phyloP scores from a whole-genome alignment of 2,888 invertebrate genomes.

The Nineta flava region DNA sequence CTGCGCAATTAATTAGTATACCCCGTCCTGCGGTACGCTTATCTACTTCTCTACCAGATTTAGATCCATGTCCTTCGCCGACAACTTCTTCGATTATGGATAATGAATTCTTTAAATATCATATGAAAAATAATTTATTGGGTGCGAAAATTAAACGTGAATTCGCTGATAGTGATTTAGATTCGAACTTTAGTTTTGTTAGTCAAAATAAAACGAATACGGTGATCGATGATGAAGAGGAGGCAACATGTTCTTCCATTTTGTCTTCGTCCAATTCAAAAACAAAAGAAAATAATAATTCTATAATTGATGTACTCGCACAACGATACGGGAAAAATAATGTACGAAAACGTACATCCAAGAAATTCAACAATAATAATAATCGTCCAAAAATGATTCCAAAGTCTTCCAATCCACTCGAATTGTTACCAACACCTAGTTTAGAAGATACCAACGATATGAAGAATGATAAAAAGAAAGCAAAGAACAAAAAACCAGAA shows the following conservation, averaged over 20 bases:
- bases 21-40: constrained; percentile 49
- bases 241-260: constrained; percentile 48
- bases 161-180: constrained; percentile 43
- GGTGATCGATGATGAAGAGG: constrained; percentile 44
- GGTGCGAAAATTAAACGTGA: constrained; percentile 28
- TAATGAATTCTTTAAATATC: constrained; percentile 6
- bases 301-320: constrained; percentile 49
- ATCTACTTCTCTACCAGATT: constrained; percentile 60
- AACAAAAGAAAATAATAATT: constrained; percentile 28
- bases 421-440: constrained; percentile 48
- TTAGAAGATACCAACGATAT: constrained; percentile 23
- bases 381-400: constrained; percentile 37
- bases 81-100: constrained; percentile 48
- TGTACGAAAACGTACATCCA: constrained; percentile 31
- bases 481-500: constrained; percentile 7
- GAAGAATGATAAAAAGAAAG: constrained; percentile 7
- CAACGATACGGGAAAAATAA: constrained; percentile 46
- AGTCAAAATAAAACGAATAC: constrained; percentile 23
- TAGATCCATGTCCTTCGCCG: constrained; percentile 56
- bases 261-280: constrained; percentile 35
- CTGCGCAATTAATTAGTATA: constrained; percentile 63
- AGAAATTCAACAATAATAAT: constrained; percentile 29
- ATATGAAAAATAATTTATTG: background rate
- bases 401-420: constrained; percentile 36
- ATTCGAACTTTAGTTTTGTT: constrained; percentile 49